These are phyloP conservation scores for Porites cylindrica DNA, from an alignment of 92 coral and sea anemone genomes.

Conservation along the genomic window DNA sequence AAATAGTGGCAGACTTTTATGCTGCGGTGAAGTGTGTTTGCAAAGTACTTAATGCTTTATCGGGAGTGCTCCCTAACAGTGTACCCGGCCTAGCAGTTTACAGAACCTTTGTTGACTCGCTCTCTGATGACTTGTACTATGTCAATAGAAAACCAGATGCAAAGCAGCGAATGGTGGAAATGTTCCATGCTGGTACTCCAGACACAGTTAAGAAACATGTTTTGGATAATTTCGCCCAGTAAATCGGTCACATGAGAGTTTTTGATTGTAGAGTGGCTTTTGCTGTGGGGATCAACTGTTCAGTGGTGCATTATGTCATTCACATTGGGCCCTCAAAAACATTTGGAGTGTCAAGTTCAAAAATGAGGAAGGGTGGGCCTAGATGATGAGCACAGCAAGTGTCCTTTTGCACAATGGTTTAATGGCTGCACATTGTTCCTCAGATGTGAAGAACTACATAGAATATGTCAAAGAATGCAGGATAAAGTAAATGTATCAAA, in stretches of 20 bases:
- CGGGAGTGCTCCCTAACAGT: no score
- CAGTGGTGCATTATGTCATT: slow-evolving; percentile 40
- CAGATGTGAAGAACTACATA: slow-evolving; percentile 57
- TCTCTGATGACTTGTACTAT: no score
- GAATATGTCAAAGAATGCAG: slow-evolving; percentile 45
- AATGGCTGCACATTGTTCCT: slow-evolving; percentile 54
- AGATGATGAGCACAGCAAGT: slow-evolving; percentile 66
- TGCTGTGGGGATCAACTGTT: slow-evolving; percentile 65
- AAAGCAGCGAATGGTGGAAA: no score
- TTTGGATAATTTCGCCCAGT: no score
- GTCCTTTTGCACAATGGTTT: slow-evolving; percentile 63
- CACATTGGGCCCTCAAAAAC: slow-evolving; percentile 73
- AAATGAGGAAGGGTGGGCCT: slow-evolving; percentile 69
- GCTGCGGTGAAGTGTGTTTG: no score
- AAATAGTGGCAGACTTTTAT: no score
- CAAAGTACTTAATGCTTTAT: no score
- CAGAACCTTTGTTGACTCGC: no score
- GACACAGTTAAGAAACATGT: no score
- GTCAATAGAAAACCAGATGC: no score
- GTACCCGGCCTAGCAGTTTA: no score
- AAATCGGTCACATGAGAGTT: slow-evolving; percentile 39
- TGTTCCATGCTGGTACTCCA: no score
- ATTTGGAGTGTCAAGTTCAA: slow-evolving; percentile 67
- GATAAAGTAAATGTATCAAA: slow-evolving; percentile 29
- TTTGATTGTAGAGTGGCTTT: slow-evolving; percentile 61